Evolutionary conservation across 2,888 invertebrate species (phyloP).

Genomic region (Sericinus montela): DNA sequence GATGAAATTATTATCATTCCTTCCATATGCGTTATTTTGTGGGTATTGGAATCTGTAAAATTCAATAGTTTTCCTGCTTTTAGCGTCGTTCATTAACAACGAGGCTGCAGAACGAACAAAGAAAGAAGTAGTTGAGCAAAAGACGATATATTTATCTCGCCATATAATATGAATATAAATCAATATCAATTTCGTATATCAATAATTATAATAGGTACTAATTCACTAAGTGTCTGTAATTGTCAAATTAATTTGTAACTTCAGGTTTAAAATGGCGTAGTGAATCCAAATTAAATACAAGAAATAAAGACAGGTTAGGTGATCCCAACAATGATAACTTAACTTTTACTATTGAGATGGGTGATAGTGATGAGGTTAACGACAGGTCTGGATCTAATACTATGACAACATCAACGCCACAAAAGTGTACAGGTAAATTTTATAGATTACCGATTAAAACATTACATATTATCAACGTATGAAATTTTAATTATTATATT

Average conservation of each 20-base stretch:
- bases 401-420: conserved; percentile 60
- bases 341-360: conserved; percentile 36
- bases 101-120: no score
- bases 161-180: no score
- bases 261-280: conserved; percentile 51
- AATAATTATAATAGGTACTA: no score
- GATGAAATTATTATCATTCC: no score
- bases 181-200: no score
- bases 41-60: no score
- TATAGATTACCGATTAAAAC: background rate
- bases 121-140: no score
- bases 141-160: no score
- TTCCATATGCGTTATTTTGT: no score
- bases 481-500: background rate
- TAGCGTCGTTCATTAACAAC: no score
- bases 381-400: conserved; percentile 35
- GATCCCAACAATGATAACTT: conserved; percentile 35
- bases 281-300: conserved; percentile 38
- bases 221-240: no score
- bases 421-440: conserved; percentile 41
- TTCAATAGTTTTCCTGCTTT: no score
- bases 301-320: conserved; percentile 29
- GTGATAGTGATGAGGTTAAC: conserved; percentile 37
- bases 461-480: background rate
- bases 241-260: background rate